These are phyloP conservation scores for Eleginops maclovinus DNA, from an alignment of 2,113 vertebrate genomes.

Conservation along the genomic window DNA sequence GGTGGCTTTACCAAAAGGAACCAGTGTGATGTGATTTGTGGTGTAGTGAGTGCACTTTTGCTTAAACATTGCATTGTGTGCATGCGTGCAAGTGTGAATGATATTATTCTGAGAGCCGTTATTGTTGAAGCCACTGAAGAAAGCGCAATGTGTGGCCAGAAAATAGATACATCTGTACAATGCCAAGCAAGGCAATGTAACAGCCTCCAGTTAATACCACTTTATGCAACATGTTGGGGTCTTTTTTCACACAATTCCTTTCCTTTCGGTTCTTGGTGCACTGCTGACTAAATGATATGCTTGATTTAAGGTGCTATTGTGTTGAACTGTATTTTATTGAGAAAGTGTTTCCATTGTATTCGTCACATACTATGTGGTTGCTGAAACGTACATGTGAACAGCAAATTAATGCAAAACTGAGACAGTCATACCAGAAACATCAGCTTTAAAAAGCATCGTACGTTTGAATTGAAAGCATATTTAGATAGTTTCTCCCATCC, in stretches of 20 bases:
- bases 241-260: background rate
- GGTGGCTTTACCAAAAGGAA: background rate
- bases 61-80: constrained; percentile 9
- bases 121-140: background rate
- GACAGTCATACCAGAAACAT: background rate
- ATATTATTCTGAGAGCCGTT: background rate
- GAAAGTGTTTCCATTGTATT: background rate
- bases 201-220: background rate
- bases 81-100: background rate
- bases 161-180: background rate
- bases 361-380: background rate
- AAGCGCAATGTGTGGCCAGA: background rate
- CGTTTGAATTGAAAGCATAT: background rate
- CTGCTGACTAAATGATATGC: background rate
- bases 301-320: background rate
- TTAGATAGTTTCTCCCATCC: background rate
- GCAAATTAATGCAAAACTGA: background rate
- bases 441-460: background rate
- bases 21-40: too few relatives aligned
- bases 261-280: background rate
- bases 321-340: background rate
- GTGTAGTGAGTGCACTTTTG: too few relatives aligned
- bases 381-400: background rate
- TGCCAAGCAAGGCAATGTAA: background rate
- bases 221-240: background rate